Conservation (phyloP, 23 tunicate genomes). For the Halocynthia aurantium region DNA sequence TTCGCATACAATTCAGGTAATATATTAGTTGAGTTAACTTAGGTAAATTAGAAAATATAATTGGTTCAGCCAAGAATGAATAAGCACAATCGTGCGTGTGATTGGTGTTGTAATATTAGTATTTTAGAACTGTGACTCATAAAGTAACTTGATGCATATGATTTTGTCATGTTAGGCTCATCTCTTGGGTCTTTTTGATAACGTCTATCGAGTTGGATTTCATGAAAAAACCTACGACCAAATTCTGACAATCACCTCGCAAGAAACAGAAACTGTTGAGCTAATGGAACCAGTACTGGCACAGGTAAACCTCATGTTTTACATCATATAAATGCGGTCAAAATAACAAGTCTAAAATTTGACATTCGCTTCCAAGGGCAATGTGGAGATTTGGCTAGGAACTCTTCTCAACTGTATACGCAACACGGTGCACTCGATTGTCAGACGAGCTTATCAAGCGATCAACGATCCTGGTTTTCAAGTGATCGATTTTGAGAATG, state of each 20-base stretch:
- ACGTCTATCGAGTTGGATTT: slow-evolving; percentile 64
- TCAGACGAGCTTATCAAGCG: slow-evolving; percentile 51
- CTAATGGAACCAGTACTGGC: slow-evolving; percentile 55
- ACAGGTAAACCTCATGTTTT: slow-evolving; percentile 21
- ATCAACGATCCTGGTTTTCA: slow-evolving; percentile 71
- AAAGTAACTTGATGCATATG: background rate
- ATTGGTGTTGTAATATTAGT: too few species aligned
- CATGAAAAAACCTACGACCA: slow-evolving; percentile 78
- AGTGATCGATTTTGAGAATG: slow-evolving; percentile 72
- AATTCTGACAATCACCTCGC: slow-evolving; percentile 61
- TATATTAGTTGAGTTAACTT: background rate
- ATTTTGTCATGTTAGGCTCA: slow-evolving; percentile 32
- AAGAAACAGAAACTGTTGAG: slow-evolving; percentile 72
- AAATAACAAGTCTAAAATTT: background rate
- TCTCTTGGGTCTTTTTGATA: slow-evolving; percentile 77
- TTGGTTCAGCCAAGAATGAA: too few species aligned
- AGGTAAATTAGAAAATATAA: too few species aligned
- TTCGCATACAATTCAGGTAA: slow-evolving; percentile 83
- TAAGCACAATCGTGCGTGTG: too few species aligned
- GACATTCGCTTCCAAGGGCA: slow-evolving; percentile 38
- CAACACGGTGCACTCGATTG: slow-evolving; percentile 63
- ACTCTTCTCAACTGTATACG: slow-evolving; percentile 46
- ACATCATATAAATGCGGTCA: background rate
- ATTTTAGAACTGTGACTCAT: background rate
- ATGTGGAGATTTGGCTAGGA: slow-evolving; percentile 84